These are phyloP conservation scores for Mylabris phalerata DNA, from an alignment of 1,140 invertebrate species.

Conservation along the genomic window DNA sequence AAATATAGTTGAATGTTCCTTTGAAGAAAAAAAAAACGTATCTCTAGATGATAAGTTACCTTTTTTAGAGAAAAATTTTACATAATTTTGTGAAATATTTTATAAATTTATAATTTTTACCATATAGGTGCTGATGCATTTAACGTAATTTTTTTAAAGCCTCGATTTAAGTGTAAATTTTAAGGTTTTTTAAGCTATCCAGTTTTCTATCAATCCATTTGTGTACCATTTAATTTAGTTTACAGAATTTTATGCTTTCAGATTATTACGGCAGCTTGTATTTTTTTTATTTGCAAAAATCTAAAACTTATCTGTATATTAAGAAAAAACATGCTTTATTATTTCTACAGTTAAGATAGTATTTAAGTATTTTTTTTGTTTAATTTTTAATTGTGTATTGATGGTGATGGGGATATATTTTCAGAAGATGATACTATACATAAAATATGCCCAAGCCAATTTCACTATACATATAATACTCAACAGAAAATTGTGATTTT, in stretches of 20 bases:
- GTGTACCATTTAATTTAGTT: no score
- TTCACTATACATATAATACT: constrained; percentile 22
- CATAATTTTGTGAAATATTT: constrained; percentile 16
- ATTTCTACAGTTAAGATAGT: constrained; percentile 3
- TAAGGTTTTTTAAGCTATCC: no score
- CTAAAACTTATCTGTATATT: constrained; percentile 8
- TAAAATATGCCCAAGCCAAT: constrained; percentile 14
- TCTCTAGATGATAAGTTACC: constrained; percentile 28
- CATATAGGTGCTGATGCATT: no score
- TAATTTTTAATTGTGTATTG: constrained; percentile 8
- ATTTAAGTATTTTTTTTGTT: constrained; percentile 10
- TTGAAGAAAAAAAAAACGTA: constrained; percentile 8
- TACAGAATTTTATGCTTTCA: no score
- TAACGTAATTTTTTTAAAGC: no score
- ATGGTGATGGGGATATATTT: constrained; percentile 20
- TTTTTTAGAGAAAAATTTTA: constrained; percentile 12
- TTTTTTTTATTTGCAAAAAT: not conserved
- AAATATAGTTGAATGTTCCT: constrained; percentile 29
- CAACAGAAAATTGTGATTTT: constrained; percentile 27
- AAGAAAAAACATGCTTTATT: constrained; percentile 14
- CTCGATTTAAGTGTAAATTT: no score
- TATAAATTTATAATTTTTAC: not conserved
- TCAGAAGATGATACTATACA: constrained; percentile 8
- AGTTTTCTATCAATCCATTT: no score
- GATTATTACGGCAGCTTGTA: constrained; percentile 13